phyloP scores from a whole-genome alignment of 2,113 vertebrate species.

The Rattus rattus region DNA sequence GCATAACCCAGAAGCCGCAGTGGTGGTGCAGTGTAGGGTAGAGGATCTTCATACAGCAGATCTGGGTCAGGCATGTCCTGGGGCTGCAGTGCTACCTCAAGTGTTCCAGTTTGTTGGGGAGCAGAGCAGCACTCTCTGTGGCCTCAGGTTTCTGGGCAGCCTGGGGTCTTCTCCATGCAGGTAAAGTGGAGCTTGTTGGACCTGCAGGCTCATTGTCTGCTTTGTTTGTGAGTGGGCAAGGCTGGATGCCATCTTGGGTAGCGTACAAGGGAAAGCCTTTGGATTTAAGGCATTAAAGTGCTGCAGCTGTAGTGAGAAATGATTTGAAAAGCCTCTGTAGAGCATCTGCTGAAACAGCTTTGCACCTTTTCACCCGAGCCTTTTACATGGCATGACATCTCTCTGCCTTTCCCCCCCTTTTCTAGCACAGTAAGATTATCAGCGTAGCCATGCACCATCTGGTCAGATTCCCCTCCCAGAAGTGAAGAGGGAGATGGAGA shows the following conservation, averaged over 20 bases:
- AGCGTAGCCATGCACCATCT: conserved; percentile 54
- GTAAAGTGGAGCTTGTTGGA: neutral
- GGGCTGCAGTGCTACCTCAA: too few relatives aligned
- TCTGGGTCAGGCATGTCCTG: neutral
- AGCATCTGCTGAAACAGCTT: conserved; percentile 45
- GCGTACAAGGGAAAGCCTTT: conserved; percentile 33
- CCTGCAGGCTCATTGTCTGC: neutral
- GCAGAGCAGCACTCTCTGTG: accelerated
- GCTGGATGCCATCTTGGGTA: conserved; percentile 60
- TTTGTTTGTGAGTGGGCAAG: conserved; percentile 41
- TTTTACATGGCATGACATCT: conserved; percentile 67
- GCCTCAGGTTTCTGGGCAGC: accelerated
- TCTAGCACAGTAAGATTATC: conserved; percentile 56
- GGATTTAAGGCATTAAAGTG: conserved; percentile 65
- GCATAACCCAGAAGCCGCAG: neutral
- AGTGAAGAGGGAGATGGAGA: neutral
- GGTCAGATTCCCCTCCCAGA: neutral
- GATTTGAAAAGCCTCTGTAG: conserved; percentile 69
- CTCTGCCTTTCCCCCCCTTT: conserved; percentile 27
- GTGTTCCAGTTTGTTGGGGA: neutral
- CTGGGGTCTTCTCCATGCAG: neutral
- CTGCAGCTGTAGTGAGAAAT: conserved; percentile 47
- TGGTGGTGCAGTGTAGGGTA: accelerated
- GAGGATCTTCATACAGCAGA: neutral
- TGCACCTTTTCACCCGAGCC: conserved; percentile 68